Evolutionary conservation across 2,888 invertebrate species (phyloP).

Genomic region (Scaptomyza polygonia): DNA sequence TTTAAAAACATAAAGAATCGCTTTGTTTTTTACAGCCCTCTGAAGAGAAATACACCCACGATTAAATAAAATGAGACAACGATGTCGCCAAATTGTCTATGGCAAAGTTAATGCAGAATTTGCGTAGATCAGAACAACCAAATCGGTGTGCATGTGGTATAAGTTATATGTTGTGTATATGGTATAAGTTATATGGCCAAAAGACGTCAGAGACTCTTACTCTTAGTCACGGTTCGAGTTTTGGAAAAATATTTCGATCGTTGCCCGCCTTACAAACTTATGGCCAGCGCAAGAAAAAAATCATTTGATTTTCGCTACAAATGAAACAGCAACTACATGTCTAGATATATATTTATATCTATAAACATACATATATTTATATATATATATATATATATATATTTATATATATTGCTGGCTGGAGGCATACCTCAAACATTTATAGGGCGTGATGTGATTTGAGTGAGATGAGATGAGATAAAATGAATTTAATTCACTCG

Average conservation of each 20-base stretch:
- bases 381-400: not conserved
- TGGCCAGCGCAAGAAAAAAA: slow-evolving; percentile 39
- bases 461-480: slow-evolving; percentile 9
- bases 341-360: slow-evolving; percentile 3
- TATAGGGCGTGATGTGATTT: slow-evolving; percentile 74
- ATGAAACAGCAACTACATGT: slow-evolving; percentile 29
- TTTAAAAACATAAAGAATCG: slow-evolving; percentile 65
- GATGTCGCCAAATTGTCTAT: slow-evolving; percentile 73
- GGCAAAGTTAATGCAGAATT: slow-evolving; percentile 63
- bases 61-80: slow-evolving; percentile 12
- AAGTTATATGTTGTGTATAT: slow-evolving; percentile 12
- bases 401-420: slow-evolving; percentile 11
- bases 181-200: slow-evolving; percentile 20
- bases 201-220: slow-evolving; percentile 66
- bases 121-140: slow-evolving; percentile 53
- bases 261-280: slow-evolving; percentile 52
- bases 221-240: slow-evolving; percentile 61
- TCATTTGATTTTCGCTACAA: slow-evolving; percentile 61
- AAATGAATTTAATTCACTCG: slow-evolving; percentile 26
- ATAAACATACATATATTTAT: not conserved
- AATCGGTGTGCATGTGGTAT: slow-evolving; percentile 6
- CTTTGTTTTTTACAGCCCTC: slow-evolving; percentile 57
- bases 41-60: slow-evolving; percentile 23
- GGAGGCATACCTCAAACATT: slow-evolving; percentile 45
- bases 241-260: slow-evolving; percentile 39